Conservation (phyloP, 2,888 invertebrate species). For the Tortrix viridana region DNA sequence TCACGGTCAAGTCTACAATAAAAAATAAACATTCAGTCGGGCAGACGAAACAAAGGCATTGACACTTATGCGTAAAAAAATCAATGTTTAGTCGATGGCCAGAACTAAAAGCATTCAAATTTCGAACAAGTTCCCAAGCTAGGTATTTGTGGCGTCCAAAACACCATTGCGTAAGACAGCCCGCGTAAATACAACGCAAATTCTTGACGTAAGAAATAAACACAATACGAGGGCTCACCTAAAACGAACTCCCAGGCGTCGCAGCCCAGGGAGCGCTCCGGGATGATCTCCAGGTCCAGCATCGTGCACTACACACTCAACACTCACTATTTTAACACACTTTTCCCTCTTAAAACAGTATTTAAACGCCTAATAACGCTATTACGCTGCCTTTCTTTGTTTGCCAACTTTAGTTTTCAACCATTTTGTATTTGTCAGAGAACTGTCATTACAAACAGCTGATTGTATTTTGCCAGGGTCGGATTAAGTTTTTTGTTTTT, state of each 20-base stretch:
- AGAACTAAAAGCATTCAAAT: conserved; percentile 32
- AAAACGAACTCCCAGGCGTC: conserved; percentile 99
- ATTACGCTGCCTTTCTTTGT: conserved; percentile 83
- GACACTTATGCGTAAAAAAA: conserved; percentile 67
- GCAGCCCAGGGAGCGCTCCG: conserved; percentile 97
- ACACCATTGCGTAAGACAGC: conserved; percentile 76
- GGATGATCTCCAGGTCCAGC: conserved; percentile 98
- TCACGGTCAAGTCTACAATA: conserved; percentile 80
- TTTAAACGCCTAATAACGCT: conserved; percentile 71
- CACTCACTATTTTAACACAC: conserved; percentile 90
- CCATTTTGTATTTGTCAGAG: conserved; percentile 85
- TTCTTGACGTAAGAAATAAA: conserved; percentile 79
- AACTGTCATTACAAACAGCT: conserved; percentile 85
- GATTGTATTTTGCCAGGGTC: conserved; percentile 80
- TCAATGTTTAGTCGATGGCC: conserved; percentile 57
- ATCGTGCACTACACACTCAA: conserved; percentile 88
- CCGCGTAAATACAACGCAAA: conserved; percentile 81
- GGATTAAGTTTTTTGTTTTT: conserved; percentile 46
- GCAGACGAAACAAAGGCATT: conserved; percentile 71
- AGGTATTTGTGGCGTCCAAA: conserved; percentile 46
- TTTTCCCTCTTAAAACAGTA: conserved; percentile 74
- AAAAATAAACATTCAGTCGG: conserved; percentile 66
- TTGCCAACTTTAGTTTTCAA: conserved; percentile 85
- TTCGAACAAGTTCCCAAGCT: conserved; percentile 16
- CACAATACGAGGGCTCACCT: conserved; percentile 87